Base-by-base conservation (phyloP, 2,113 vertebrate species). In the Delphinapterus leucas region DNA sequence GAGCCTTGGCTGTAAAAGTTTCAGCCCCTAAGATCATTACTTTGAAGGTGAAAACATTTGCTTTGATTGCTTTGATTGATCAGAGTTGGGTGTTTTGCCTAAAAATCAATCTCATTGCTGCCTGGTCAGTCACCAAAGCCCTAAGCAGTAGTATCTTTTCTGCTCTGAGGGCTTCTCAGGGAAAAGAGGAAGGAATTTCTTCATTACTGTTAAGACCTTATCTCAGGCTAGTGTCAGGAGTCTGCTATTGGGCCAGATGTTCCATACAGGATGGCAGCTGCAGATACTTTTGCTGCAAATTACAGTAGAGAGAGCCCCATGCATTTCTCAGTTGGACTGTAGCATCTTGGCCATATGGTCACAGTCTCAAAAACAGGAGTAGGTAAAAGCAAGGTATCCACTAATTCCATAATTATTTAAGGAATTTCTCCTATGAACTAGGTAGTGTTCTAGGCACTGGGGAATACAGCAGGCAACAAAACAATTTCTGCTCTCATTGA, bases 11-110 rank as follows among this genome's bases (percentile, higher is more conserved):
- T 63, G 38, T 67, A 61, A 67, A 88, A 88, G 44, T 49, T 95
- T 71, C n/a, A 81, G 58, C 38, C 60, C 53, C 68, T 85, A 83
- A 90, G 47, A 23, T 61, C 60, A 77, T 76, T 60, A 70, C 8
- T 94, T 60, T 61, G 76, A 80, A 84, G 20, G 31, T 76, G 6
- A 70, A 61, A 85, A 86, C 18, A 94, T 87, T 67, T 68, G 38
- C 33, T 93, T 88, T 60, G 70, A 92, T 86, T 82, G 38, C 26
- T 93, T 87, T 65, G 70, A 92, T 86, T 82, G 41, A 95, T 81
- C 81, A 91, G 55, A 91, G 14, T 23, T 94, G 8, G 13, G 21
- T 14, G 11, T 26, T 80, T 61, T 94, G 21, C 47, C 77, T 65
- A 68, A 90, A 90, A 95, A 63, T 92, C 49, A 61, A 53, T 91